Evolutionary conservation across 2,113 vertebrate species (phyloP).

Genomic region (Eudyptes chrysolophus): DNA sequence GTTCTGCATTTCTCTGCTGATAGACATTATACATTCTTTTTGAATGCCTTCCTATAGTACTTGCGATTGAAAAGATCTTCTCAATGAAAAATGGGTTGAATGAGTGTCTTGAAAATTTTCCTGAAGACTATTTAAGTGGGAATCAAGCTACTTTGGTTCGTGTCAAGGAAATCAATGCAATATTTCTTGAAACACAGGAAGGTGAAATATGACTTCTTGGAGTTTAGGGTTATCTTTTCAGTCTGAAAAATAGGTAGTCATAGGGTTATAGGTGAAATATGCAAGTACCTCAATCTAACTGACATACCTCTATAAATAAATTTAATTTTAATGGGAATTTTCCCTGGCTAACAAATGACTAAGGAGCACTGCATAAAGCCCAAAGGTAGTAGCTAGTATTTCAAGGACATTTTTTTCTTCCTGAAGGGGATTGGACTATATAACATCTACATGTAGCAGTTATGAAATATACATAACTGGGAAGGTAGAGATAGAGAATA

Average conservation of each 20-base stretch:
- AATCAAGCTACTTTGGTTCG: background rate
- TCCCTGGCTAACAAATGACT: background rate
- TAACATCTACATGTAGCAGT: slow-evolving; percentile 8
- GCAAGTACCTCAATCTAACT: background rate
- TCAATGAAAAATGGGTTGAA: slow-evolving; percentile 24
- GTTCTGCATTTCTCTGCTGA: background rate
- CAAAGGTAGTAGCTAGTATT: slow-evolving; percentile 4
- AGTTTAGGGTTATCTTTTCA: background rate
- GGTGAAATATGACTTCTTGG: background rate
- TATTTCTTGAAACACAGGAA: background rate
- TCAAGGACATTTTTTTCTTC: slow-evolving; percentile 27
- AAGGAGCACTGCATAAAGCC: background rate
- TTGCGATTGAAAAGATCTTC: slow-evolving; percentile 9
- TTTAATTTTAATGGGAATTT: slow-evolving; percentile 36
- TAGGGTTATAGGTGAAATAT: slow-evolving; percentile 18
- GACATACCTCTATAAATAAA: background rate
- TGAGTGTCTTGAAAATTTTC: slow-evolving; percentile 26
- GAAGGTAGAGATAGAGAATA: background rate
- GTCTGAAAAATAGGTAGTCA: background rate
- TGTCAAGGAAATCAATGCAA: background rate
- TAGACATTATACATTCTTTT: background rate
- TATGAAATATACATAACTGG: slow-evolving; percentile 38
- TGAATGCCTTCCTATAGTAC: background rate
- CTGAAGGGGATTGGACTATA: background rate
- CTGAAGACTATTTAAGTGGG: background rate